Conservation (phyloP, 1,140 invertebrate species). For the Atta cephalotes region DNA sequence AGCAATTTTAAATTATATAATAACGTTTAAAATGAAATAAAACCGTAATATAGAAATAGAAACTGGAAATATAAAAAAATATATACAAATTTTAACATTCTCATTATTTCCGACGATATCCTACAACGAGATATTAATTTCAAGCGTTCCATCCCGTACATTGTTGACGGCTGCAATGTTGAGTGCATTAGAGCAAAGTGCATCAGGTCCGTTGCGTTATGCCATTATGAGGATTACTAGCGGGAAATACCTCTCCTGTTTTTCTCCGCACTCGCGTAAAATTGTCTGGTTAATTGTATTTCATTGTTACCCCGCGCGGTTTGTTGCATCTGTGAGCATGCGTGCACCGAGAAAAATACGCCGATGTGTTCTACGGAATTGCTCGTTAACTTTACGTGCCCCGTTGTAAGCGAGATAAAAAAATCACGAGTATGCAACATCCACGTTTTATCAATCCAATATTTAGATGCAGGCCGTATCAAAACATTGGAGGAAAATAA, state of each 20-base stretch:
- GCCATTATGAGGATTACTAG: constrained; percentile 79
- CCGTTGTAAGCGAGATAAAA: constrained; percentile 30
- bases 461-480: not conserved
- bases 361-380: constrained; percentile 28
- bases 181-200: constrained; percentile 79
- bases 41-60: not conserved
- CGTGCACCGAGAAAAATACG: constrained; percentile 19
- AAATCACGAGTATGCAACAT: constrained; percentile 23
- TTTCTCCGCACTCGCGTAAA: constrained; percentile 70
- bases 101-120: constrained; percentile 32
- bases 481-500: not conserved
- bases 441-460: constrained; percentile 31
- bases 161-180: constrained; percentile 50
- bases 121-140: constrained; percentile 64
- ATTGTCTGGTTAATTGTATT: constrained; percentile 72
- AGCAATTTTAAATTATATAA: not conserved
- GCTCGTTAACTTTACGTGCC: constrained; percentile 32
- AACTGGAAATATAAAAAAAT: not conserved
- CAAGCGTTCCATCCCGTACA: constrained; percentile 19
- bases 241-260: constrained; percentile 55
- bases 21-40: not conserved
- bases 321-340: not conserved
- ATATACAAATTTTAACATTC: not conserved
- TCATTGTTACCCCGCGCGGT: constrained; percentile 47
- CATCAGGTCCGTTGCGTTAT: constrained; percentile 68